Base-by-base conservation (phyloP, 1,140 invertebrate species). In the Sitophilus oryzae region DNA sequence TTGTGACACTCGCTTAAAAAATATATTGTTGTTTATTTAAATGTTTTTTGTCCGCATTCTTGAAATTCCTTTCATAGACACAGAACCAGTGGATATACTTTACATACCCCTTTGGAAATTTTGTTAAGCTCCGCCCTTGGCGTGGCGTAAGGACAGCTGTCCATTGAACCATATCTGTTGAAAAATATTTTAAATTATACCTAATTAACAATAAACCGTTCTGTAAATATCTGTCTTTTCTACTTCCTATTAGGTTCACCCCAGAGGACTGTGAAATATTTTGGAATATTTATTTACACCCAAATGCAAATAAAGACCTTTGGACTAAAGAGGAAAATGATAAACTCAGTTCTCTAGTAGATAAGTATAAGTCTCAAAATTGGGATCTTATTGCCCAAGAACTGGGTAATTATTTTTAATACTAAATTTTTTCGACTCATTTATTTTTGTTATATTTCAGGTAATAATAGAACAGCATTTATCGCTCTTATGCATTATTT, bases 201-300 rank as follows among this genome's bases (percentile, higher is more conserved):
- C n/a, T n/a, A n/a, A n/a, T n/a, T n/a, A n/a, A n/a, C n/a, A n/a
- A n/a, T n/a, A n/a, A n/a, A n/a, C n/a, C n/a, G n/a, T n/a, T n/a
- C n/a, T n/a, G n/a, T n/a, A n/a, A n/a, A n/a, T n/a, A n/a, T n/a
- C n/a, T n/a, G n/a, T n/a, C n/a, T n/a, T 25, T 49, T 18, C 45
- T 10, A 20, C 49, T 52, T 41, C 41, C 44, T 80, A 43, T 65
- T 74, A 36, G 68, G 68, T 50, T 71, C 72, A 9, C 79, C 80
- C 58, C 73, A 73, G 0, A 62, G 1, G 80, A 79, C 62, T 83
- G 80, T 62, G 63, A 73, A 37, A 75, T 76, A 0, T 77, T 85
- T 65, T 88, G 86, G 86, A 77, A 79, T 48, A 71, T 81, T 14
- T 85, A 79, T 63, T 62, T 86, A 45, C 79, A 83, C 63, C 85